Base-by-base conservation (phyloP, 2,113 vertebrate species). In the Channa maculata region DNA sequence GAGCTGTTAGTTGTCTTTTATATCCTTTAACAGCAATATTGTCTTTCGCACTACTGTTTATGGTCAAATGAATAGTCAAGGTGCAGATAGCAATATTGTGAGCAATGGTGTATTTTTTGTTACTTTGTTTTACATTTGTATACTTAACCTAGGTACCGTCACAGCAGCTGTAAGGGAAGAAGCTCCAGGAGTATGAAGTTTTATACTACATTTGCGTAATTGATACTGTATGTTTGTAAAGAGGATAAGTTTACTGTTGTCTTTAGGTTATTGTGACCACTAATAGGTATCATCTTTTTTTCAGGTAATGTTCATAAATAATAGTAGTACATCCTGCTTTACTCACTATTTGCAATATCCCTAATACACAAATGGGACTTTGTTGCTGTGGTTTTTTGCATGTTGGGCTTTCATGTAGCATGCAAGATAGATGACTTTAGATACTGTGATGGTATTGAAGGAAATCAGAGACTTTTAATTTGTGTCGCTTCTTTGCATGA, bases 241-340 rank as follows among this genome's bases (percentile, higher is more conserved):
- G 14, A 65, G 8, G 50, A 63, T 34, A 33, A 60, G 34, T 44
- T 69, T 4, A 53, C 9, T 45, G 4, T 68, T 49, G 24, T 70
- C 43, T 38, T 68, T 44, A 39, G 34, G 60, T 64, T 50, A 62
- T 58, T 64, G 43, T 80, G 12, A 8, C 48, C 8, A n/a, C 46
- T 11, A 8, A 41, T 44, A 39, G 7, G 8, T 9, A 8, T 58
- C 7, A 43, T 11, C 15, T 34, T 0, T 39, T 59, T 66, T 50
- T 39, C 33, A 15, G 8, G 54, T 48, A 33, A 50, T 10, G 39
- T 34, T 76, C 4, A 34, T 34, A 45, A 48, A 41, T 24, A n/a
- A 10, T 38, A 2, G 8, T 14, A 24, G 10, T 37, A 43, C 14
- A 24, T 13, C 38, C 36, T 41, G 4, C n/a, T 15, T 48, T 8